A percentile compares a stretch with the other conserved stretches of the same genome.
These are phyloP conservation scores for Trachemys scripta DNA, from an alignment of 2,113 vertebrate genomes.

Conservation along the genomic window DNA sequence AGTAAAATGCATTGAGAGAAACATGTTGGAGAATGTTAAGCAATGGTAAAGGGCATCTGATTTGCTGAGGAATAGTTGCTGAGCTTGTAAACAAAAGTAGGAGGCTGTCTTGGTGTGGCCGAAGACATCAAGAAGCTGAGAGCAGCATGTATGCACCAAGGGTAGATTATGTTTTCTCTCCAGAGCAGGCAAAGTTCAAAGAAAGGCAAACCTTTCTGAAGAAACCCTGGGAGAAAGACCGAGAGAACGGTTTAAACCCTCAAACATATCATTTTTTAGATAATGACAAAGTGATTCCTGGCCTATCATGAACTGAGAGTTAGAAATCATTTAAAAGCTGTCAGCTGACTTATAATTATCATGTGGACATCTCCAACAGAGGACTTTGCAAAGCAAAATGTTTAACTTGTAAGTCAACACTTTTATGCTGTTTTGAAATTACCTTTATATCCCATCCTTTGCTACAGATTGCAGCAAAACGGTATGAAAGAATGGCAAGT, in stretches of 20 bases:
- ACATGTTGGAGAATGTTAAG: not conserved
- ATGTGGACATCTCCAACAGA: not conserved
- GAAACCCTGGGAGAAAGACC: not conserved
- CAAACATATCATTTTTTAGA: not conserved
- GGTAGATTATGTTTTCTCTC: not conserved
- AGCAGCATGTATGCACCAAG: not conserved
- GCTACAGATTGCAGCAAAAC: no score
- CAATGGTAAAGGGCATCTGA: not conserved
- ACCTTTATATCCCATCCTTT: no score
- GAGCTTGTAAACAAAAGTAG: no score
- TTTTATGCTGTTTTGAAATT: no score
- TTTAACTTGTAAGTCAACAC: not conserved
- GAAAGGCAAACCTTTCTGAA: not conserved
- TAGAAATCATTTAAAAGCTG: not conserved
- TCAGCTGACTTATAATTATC: not conserved
- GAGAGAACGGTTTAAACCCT: not conserved
- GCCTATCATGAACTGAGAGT: not conserved
- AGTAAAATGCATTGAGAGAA: not conserved
- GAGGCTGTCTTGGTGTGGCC: not conserved
- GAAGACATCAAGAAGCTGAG: not conserved
- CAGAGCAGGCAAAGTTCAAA: not conserved
- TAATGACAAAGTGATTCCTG: not conserved
- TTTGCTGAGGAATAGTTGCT: not conserved
- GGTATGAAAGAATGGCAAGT: no score
- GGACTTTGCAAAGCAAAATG: not conserved